These are phyloP conservation scores for Leucopsar rothschildi DNA, from an alignment of 2,113 vertebrate species.

Conservation along the genomic window DNA sequence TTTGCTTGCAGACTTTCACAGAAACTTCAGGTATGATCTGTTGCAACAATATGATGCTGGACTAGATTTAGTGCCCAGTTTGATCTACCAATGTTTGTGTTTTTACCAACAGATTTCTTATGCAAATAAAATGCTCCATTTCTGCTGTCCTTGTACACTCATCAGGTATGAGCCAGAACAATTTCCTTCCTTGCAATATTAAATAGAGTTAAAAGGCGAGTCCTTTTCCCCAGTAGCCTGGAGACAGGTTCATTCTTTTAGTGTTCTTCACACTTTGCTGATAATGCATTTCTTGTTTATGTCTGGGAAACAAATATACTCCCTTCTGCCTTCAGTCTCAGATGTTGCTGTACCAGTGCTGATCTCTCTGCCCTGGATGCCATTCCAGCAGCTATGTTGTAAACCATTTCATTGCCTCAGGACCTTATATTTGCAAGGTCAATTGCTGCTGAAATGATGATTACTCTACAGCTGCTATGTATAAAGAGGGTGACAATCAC, in stretches of 20 bases:
- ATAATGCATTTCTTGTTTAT: constrained; percentile 20
- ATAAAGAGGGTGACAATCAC: constrained; percentile 20
- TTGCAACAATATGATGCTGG: neutral
- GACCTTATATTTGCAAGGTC: constrained; percentile 55
- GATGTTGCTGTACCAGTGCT: neutral
- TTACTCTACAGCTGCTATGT: constrained; percentile 31
- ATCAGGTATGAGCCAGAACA: neutral
- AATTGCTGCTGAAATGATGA: constrained; percentile 51
- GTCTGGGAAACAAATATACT: neutral
- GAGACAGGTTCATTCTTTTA: neutral
- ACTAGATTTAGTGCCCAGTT: neutral
- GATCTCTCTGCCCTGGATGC: neutral
- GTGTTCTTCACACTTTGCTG: constrained; percentile 44
- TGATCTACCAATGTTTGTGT: neutral
- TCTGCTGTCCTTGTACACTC: neutral
- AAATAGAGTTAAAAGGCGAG: neutral
- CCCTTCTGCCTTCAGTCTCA: neutral
- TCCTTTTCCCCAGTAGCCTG: neutral
- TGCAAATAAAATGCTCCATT: neutral
- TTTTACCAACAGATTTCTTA: neutral
- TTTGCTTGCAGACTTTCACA: neutral
- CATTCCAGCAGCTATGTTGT: neutral
- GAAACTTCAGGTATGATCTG: neutral
- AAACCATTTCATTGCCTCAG: constrained; percentile 37
- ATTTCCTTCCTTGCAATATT: neutral